Evolutionary conservation across 2,888 invertebrate species (phyloP), one percentile per base, ranked within the genome.

Genomic region (Timema podura): DNA sequence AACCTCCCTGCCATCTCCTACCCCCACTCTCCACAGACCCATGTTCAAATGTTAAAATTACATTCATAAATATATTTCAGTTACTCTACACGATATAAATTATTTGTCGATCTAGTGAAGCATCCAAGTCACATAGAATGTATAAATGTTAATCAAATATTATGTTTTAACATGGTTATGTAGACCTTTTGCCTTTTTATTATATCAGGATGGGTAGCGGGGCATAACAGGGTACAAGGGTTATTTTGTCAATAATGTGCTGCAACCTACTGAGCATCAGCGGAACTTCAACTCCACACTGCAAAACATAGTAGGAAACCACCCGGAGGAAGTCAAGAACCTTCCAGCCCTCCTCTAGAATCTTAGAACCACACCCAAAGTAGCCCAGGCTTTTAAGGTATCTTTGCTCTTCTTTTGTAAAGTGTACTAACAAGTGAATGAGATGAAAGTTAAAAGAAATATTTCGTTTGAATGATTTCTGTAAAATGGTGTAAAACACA

Each of bases 241-340:
- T 57, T n/a, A 8, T 57, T n/a, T 57, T 57, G 15, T 57, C 9
- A n/a, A n/a, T n/a, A 5, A 57, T 9, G 57, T 57, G 15, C 57
- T 57, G 57, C 57, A 57, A 57, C 57, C 57, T 57, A 6, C 30
- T 57, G 57, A 57, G n/a, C 9, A 13, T 57, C n/a, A 9, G 57
- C 57, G 57, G n/a, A 57, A 57, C 57, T 57, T 57, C 13, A 57
- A 57, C 15, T 11, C 8, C 57, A 57, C 57, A 57, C 15, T 57
- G 57, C 6, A 57, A 13, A 15, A 6, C 9, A 57, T n/a, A 2
- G 15, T 13, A 9, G 57, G 30, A n/a, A 57, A 15, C 57, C 13
- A 57, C 54, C 54, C 54, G n/a, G 54, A 54, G 54, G 54, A 54
- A 54, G 54, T 54, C 54, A 54, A 54, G 54, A 54, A 54, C 54